These are phyloP conservation scores for Agonum fuliginosum DNA, from an alignment of 2,888 invertebrate species.

Conservation along the genomic window DNA sequence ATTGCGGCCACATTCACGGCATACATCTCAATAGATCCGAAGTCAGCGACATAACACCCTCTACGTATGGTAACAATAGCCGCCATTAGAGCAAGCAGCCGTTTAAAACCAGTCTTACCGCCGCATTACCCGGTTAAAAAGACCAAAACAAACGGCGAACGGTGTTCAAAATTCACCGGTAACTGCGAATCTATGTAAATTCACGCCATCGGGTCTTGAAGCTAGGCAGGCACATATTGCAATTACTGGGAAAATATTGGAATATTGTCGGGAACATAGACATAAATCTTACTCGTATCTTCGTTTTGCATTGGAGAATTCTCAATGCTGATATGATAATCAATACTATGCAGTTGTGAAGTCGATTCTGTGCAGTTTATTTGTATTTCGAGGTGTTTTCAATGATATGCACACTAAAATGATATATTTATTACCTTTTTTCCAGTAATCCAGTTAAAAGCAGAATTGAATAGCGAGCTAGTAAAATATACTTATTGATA, in stretches of 20 bases:
- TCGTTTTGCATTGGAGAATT: too few relatives aligned
- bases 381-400: too few relatives aligned
- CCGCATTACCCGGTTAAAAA: slow-evolving; percentile 42
- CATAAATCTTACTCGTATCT: background rate
- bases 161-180: slow-evolving; percentile 44
- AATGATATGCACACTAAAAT: too few relatives aligned
- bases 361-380: too few relatives aligned
- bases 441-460: too few relatives aligned
- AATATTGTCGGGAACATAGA: background rate
- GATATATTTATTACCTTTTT: too few relatives aligned
- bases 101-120: slow-evolving; percentile 47
- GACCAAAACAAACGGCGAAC: slow-evolving; percentile 37
- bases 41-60: slow-evolving; percentile 8
- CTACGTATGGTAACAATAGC: slow-evolving; percentile 11
- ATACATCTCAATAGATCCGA: slow-evolving; percentile 21
- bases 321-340: background rate
- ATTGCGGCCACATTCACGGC: slow-evolving; percentile 13
- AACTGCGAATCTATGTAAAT: slow-evolving; percentile 52
- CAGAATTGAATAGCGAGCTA: too few relatives aligned
- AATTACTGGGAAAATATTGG: background rate
- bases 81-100: slow-evolving; percentile 31
- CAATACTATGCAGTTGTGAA: background rate
- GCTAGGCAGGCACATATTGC: slow-evolving; percentile 4
- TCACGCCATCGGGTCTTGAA: too few relatives aligned
- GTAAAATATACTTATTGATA: too few relatives aligned